These are phyloP conservation scores for Seriola dumerili DNA, from an alignment of 2,113 vertebrate species.

Conservation along the genomic window DNA sequence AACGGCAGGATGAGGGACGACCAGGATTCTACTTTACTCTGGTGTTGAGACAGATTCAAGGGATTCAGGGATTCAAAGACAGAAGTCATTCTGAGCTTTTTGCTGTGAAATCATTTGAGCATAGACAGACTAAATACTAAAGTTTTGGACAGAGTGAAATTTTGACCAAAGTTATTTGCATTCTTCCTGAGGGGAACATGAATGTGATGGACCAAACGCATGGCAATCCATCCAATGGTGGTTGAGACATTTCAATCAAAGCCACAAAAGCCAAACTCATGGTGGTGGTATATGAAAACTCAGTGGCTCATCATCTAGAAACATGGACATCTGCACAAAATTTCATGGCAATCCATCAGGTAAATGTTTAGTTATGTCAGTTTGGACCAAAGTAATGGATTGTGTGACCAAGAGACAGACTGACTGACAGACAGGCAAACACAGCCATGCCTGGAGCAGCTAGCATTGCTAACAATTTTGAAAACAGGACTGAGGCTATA, in stretches of 20 bases:
- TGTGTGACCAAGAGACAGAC: neutral
- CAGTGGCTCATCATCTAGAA: no score
- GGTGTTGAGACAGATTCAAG: conserved; percentile 9
- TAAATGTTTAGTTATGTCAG: neutral
- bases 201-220: no score
- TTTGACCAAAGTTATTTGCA: neutral
- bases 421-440: neutral
- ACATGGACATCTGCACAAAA: no score
- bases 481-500: neutral
- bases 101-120: neutral
- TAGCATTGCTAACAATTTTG: neutral
- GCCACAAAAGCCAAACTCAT: no score
- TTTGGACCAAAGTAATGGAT: neutral
- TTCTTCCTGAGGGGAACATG: neutral
- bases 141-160: neutral
- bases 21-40: conserved; percentile 98
- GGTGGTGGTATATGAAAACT: no score
- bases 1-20: conserved; percentile 93
- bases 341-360: neutral
- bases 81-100: neutral
- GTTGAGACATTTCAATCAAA: no score
- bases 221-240: no score
- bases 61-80: neutral
- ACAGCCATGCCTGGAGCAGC: neutral
- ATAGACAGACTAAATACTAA: neutral